phyloP scores from a whole-genome alignment of 2,888 invertebrate species.

The Latrodectus elegans region DNA sequence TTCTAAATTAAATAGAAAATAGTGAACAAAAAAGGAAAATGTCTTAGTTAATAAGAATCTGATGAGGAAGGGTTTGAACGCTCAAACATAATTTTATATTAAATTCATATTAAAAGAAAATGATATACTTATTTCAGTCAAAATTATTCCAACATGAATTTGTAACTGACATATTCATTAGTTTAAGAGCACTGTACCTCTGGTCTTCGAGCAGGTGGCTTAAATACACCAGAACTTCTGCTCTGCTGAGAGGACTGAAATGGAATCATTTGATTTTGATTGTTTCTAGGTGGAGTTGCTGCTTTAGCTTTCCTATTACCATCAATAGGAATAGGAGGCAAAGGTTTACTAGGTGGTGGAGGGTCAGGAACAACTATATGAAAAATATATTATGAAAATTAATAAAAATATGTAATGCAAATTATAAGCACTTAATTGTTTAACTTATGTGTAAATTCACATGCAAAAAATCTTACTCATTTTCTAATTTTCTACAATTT shows the following conservation, averaged over 20 bases:
- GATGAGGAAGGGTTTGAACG: too few species aligned
- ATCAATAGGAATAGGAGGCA: constrained; percentile 80
- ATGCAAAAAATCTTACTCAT: background rate
- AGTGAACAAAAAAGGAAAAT: too few species aligned
- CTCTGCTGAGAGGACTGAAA: constrained; percentile 80
- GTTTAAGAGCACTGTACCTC: constrained; percentile 80
- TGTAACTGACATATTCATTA: too few species aligned
- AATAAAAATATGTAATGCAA: background rate
- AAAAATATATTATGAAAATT: background rate
- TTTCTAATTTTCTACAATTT: background rate
- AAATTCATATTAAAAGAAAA: too few species aligned
- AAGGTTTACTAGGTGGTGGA: constrained; percentile 81
- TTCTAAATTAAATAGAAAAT: too few species aligned
- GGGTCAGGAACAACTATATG: constrained; percentile 88
- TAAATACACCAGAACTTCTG: constrained; percentile 89
- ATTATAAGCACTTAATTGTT: background rate
- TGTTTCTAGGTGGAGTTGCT: constrained; percentile 73
- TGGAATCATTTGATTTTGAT: constrained; percentile 74
- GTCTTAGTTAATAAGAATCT: too few species aligned
- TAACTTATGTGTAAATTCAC: background rate
- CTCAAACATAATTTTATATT: too few species aligned
- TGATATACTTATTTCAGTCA: too few species aligned
- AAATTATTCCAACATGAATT: too few species aligned
- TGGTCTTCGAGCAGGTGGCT: constrained; percentile 86
- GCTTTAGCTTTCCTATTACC: constrained; percentile 73